These are phyloP conservation scores for Erebia palarica DNA, from an alignment of 2,888 invertebrate species.

Conservation along the genomic window DNA sequence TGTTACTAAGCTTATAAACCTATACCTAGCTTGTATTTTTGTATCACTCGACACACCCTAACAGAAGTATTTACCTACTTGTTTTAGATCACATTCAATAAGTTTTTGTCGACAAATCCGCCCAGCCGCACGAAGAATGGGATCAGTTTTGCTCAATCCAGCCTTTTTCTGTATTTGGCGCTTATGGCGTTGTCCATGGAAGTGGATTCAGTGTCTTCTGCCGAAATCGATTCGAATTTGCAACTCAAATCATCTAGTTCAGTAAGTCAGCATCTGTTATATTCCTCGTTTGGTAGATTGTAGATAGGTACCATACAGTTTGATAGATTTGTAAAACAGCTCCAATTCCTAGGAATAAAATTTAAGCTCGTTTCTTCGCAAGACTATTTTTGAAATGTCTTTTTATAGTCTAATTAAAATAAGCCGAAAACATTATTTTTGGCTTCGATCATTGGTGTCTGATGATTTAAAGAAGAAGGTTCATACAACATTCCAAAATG, in stretches of 20 bases:
- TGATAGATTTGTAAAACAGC: too few relatives aligned
- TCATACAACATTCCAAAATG: too few relatives aligned
- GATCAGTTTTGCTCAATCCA: slow-evolving; percentile 72
- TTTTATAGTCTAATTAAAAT: too few relatives aligned
- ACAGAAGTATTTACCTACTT: background rate
- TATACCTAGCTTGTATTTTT: too few relatives aligned
- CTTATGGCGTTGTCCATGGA: slow-evolving; percentile 62
- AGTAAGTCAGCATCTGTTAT: slow-evolving; percentile 49
- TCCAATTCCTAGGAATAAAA: too few relatives aligned
- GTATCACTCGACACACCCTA: too few relatives aligned
- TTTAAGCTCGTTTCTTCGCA: too few relatives aligned
- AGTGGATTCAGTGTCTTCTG: slow-evolving; percentile 57
- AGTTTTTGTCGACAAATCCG: slow-evolving; percentile 55
- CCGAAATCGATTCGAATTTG: slow-evolving; percentile 61
- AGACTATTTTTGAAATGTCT: too few relatives aligned
- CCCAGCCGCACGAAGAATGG: slow-evolving; percentile 61
- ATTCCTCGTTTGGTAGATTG: background rate
- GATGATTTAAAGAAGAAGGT: too few relatives aligned
- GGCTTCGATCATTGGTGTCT: background rate
- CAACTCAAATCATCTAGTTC: slow-evolving; percentile 51
- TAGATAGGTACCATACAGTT: too few relatives aligned
- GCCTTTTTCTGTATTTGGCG: slow-evolving; percentile 62
- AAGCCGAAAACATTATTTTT: too few relatives aligned
- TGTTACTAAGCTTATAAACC: too few relatives aligned
- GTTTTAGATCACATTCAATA: slow-evolving; percentile 60